These are phyloP conservation scores for Cichlasoma orientale DNA, from an alignment of 2,797 vertebrate species.

Conservation along the genomic window DNA sequence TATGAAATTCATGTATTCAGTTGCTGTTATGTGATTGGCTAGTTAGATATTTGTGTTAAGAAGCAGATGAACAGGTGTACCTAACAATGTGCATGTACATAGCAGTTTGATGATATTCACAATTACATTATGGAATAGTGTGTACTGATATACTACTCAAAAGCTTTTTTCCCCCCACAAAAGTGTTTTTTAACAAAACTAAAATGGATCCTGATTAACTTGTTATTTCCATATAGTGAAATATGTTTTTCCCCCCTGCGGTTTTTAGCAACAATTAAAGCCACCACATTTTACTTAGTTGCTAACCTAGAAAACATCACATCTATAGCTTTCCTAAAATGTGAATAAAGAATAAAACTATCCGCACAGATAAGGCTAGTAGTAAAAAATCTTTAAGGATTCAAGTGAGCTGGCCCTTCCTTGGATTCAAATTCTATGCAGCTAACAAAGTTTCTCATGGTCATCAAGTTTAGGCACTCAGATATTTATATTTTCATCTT, in stretches of 20 bases:
- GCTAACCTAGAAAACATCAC: background rate
- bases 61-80: background rate
- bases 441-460: slow-evolving; percentile 5
- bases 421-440: background rate
- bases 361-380: background rate
- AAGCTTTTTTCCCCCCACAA: background rate
- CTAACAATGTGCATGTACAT: background rate
- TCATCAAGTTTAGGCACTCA: slow-evolving; percentile 24
- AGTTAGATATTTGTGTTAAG: background rate
- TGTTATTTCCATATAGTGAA: background rate
- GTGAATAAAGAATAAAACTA: background rate
- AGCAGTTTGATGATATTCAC: background rate
- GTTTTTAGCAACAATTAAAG: background rate
- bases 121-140: background rate
- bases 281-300: background rate
- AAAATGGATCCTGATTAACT: background rate
- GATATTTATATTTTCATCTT: slow-evolving; percentile 42
- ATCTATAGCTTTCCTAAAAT: background rate
- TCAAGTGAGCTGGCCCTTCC: background rate
- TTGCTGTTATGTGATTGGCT: background rate
- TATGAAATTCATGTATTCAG: background rate
- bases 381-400: background rate
- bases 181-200: background rate
- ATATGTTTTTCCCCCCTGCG: too few species aligned
- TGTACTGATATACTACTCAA: background rate